phyloP scores from a whole-genome alignment of 2,113 vertebrate species.

The Boulengeromyrus knoepffleri region DNA sequence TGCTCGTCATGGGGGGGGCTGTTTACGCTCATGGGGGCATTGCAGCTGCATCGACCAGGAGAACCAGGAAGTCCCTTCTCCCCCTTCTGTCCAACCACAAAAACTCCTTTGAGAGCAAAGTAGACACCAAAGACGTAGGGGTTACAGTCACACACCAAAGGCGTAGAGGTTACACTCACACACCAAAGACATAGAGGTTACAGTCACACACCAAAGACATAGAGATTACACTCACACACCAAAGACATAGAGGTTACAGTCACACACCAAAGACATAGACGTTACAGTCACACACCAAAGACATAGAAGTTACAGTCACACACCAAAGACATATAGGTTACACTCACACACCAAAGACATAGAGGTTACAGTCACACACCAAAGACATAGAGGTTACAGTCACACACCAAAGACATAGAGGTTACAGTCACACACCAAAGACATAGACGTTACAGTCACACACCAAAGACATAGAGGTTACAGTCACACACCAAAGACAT shows the following conservation, averaged over 20 bases:
- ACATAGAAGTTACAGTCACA: neutral
- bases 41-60: constrained; percentile 83
- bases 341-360: neutral
- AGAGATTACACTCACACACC: neutral
- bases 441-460: neutral
- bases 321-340: neutral
- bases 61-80: constrained; percentile 79
- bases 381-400: neutral
- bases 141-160: neutral
- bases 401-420: neutral
- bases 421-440: neutral
- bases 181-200: neutral
- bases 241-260: neutral
- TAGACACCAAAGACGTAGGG: neutral
- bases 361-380: neutral
- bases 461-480: neutral
- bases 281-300: neutral
- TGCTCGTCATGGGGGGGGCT: constrained; percentile 64
- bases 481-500: neutral
- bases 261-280: neutral
- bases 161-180: neutral
- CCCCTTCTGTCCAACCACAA: constrained; percentile 81
- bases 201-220: neutral
- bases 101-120: constrained; percentile 59
- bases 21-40: constrained; percentile 57